A percentile compares a stretch with the other conserved stretches of the same genome.
These are phyloP conservation scores for Xenus cinereus DNA, from an alignment of 2,113 vertebrate genomes.

Conservation along the genomic window DNA sequence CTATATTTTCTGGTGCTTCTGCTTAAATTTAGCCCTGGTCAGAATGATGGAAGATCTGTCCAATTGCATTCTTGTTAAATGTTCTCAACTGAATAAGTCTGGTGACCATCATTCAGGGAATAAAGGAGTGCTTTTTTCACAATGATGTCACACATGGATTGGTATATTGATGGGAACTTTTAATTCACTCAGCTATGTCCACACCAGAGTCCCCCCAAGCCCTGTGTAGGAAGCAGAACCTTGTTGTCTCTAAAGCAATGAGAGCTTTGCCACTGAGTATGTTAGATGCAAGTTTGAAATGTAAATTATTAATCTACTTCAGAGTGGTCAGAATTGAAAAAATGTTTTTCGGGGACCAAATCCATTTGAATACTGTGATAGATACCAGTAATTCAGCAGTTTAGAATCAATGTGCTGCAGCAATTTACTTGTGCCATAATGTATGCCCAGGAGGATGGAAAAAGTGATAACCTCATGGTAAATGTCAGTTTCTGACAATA, in stretches of 20 bases:
- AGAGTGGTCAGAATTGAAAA: background rate
- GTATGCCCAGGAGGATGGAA: constrained; percentile 65
- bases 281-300: background rate
- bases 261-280: background rate
- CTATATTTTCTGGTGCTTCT: constrained; percentile 59
- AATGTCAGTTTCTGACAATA: constrained; percentile 32
- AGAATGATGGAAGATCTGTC: constrained; percentile 57
- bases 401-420: constrained; percentile 61
- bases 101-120: constrained; percentile 18
- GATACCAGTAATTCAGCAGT: constrained; percentile 36
- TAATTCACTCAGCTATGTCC: background rate
- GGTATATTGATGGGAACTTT: constrained; percentile 44
- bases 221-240: background rate
- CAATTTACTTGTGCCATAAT: constrained; percentile 33
- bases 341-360: constrained; percentile 18
- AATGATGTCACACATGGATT: constrained; percentile 52
- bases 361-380: background rate
- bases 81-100: constrained; percentile 46
- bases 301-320: constrained; percentile 53
- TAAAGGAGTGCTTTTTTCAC: constrained; percentile 60
- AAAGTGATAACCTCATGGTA: constrained; percentile 51
- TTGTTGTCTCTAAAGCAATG: background rate
- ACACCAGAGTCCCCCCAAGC: background rate
- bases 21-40: constrained; percentile 51
- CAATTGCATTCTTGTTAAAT: constrained; percentile 58